phyloP scores from a whole-genome alignment of 2,113 vertebrate species.

The Percina caprodes region DNA sequence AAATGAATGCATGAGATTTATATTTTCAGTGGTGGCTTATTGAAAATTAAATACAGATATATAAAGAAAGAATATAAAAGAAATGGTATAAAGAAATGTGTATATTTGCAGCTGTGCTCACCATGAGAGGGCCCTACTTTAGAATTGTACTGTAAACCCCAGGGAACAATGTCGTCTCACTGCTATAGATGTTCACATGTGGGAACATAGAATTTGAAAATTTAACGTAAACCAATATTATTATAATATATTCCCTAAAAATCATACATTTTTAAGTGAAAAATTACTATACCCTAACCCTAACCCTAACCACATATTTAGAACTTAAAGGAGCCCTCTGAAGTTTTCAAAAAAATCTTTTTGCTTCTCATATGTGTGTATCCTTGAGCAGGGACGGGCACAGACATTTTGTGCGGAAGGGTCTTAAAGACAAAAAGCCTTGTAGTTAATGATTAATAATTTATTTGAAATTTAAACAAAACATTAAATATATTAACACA shows the following conservation, averaged over 20 bases:
- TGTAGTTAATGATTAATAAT: too few species aligned
- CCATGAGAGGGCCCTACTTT: too few species aligned
- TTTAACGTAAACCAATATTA: neutral
- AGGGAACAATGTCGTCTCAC: neutral
- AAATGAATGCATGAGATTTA: neutral
- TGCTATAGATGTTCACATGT: neutral
- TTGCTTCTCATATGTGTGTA: neutral
- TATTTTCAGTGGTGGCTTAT: neutral
- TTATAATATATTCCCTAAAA: neutral
- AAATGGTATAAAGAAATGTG: neutral
- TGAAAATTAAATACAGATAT: constrained; percentile 3
- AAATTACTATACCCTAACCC: too few species aligned
- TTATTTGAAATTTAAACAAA: too few species aligned
- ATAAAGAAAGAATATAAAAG: neutral
- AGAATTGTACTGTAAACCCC: neutral
- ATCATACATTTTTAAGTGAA: neutral
- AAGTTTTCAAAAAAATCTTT: neutral
- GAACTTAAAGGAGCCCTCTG: neutral
- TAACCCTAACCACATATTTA: neutral
- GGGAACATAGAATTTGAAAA: neutral
- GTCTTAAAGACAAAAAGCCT: too few species aligned
- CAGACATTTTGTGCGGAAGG: too few species aligned
- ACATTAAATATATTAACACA: too few species aligned
- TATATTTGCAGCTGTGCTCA: neutral
- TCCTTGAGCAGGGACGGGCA: too few species aligned